Base-by-base conservation (phyloP, 2,888 invertebrate species). In the Pyrochroa serraticornis region DNA sequence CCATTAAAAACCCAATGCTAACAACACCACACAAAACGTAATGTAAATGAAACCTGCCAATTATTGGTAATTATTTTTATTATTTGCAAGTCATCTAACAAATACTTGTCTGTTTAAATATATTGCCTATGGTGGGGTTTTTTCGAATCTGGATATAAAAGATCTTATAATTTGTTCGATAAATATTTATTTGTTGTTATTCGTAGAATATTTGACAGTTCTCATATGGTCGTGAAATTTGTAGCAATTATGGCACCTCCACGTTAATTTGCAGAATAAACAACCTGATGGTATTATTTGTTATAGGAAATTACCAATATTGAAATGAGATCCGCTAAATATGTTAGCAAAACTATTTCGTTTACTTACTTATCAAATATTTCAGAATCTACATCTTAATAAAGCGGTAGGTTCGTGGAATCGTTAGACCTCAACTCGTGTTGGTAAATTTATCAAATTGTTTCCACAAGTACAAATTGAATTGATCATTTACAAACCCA, bases 191-290 rank as follows among this genome's bases (percentile, higher is more conserved):
- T 55, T 60, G 56, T 58, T 56, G 58, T 55, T 58, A 61, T 65
- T 67, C 65, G 49, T 49, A 64, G 65, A 65, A 67, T 58, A 59
- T 51, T 53, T 59, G 60, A 62, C 59, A 65, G 63, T 67, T 67
- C 63, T 65, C 66, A 67, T 58, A 48, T 59, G 55, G 57, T 62
- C 53, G 66, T 65, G 65, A 67, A 64, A 63, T 59, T 63, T 58
- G 63, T 60, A 44, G 62, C 63, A 60, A 66, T 62, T 58, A 65
- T 65, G 46, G 58, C 67, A 67, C 62, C 50, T 50, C 49, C 38
- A 42, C 32, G 61, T 44, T 61, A 61, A 61, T 42, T 30, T 47
- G 14, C 38, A 44, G 50, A 50, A 50, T 43, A 54, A 59, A 59
- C 50, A 59, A 42, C 36, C n/a, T 37, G 31, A 31, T 47, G 44